Percentiles rank a stretch among this genome's conserved stretches.
Evolutionary conservation across 2,113 vertebrate genomes (phyloP).

Genomic region (Proterorhinus semilunaris): DNA sequence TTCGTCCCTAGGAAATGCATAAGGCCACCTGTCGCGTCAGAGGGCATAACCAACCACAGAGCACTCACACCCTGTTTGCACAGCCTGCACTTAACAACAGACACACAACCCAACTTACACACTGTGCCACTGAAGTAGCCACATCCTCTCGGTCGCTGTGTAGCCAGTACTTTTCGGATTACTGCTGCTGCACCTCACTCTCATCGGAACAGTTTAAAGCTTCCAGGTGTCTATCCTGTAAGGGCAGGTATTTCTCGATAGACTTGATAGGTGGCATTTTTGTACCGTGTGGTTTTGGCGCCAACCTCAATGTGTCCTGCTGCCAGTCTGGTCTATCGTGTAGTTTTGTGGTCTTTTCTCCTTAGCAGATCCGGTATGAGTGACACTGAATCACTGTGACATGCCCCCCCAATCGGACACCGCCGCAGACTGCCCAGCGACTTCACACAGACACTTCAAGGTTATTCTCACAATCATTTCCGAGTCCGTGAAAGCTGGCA

Average conservation of each 20-base stretch:
- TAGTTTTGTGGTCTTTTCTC: constrained; percentile 54
- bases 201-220: background rate
- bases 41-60: background rate
- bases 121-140: constrained; percentile 9
- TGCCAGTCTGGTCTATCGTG: constrained; percentile 21
- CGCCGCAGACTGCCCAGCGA: constrained; percentile 27
- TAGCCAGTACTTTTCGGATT: background rate
- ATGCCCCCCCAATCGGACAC: constrained; percentile 48
- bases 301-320: constrained; percentile 16
- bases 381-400: constrained; percentile 64
- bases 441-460: constrained; percentile 47
- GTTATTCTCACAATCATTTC: constrained; percentile 43
- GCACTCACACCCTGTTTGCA: constrained; percentile 19
- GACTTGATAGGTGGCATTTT: constrained; percentile 22
- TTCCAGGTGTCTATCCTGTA: background rate
- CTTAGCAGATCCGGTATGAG: constrained; percentile 41
- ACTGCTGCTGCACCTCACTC: background rate
- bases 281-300: background rate
- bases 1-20: background rate
- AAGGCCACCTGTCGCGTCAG: constrained; percentile 17
- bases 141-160: background rate
- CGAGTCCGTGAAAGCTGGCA: constrained; percentile 35
- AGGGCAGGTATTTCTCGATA: constrained; percentile 5
- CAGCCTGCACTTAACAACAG: constrained; percentile 21
- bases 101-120: background rate